phyloP scores from a whole-genome alignment of 2,797 vertebrate genomes.

The Orientallactaga sibirica region DNA sequence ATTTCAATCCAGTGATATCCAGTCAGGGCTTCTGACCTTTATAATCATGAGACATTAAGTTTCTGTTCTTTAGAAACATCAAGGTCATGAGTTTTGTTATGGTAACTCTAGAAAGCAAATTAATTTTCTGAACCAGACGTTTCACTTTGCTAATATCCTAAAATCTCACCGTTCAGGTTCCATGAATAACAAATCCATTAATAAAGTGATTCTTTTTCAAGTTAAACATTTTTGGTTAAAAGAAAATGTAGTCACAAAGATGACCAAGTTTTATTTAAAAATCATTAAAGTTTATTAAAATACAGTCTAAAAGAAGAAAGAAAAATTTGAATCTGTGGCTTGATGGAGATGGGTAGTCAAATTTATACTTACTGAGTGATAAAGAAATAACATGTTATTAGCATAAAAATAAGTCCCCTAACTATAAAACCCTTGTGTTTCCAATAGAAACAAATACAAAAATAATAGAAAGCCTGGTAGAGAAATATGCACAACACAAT shows the following conservation, averaged over 20 bases:
- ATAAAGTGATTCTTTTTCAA: constrained; percentile 5
- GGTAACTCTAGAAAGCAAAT: not conserved
- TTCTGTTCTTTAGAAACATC: not conserved
- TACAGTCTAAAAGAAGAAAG: too few relatives aligned
- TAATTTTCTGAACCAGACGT: not conserved
- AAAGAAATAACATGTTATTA: constrained; percentile 8
- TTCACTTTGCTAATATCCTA: not conserved
- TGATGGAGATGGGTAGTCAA: not conserved
- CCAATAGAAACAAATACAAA: constrained; percentile 23
- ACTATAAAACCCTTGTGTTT: not conserved
- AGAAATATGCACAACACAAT: not conserved
- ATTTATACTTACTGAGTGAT: not conserved
- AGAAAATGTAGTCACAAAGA: constrained; percentile 4
- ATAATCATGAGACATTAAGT: too few relatives aligned
- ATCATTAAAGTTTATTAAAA: too few relatives aligned
- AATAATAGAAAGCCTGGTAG: not conserved
- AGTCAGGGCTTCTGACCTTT: not conserved
- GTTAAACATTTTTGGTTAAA: constrained; percentile 32
- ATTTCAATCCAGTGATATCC: not conserved
- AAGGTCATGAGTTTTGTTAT: not conserved
- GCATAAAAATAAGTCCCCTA: not conserved
- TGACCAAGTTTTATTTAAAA: not conserved
- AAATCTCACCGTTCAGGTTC: not conserved
- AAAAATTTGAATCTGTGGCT: not conserved
- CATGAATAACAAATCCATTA: not conserved